phyloP scores from a whole-genome alignment of 1,140 invertebrate species.

The Globodera ellingtonae region DNA sequence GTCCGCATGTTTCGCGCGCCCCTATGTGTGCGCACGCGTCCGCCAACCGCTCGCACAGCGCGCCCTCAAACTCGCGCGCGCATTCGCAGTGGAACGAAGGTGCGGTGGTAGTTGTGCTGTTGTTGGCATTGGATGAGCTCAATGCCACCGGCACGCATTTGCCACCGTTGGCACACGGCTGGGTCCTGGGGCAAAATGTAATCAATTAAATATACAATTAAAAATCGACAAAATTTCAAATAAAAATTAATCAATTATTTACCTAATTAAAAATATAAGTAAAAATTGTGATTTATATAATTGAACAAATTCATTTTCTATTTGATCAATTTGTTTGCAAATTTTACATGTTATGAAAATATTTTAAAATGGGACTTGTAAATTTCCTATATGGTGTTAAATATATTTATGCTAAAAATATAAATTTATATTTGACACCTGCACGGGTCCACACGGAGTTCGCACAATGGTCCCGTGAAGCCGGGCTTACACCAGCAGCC shows the following conservation, averaged over 20 bases:
- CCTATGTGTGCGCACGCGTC: slow-evolving; percentile 25
- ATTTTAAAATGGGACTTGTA: too few relatives aligned
- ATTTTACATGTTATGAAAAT: too few relatives aligned
- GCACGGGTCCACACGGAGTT: slow-evolving; percentile 32
- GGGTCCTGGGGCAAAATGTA: background rate
- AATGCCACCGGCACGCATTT: slow-evolving; percentile 24
- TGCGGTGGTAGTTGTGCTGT: too few relatives aligned
- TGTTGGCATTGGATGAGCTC: background rate
- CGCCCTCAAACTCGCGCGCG: slow-evolving; percentile 30
- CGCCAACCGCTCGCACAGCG: slow-evolving; percentile 34
- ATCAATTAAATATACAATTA: too few relatives aligned
- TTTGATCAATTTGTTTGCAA: too few relatives aligned
- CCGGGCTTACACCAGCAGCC: slow-evolving; percentile 39
- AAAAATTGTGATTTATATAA: background rate
- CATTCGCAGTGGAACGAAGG: slow-evolving; percentile 38
- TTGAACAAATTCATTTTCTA: background rate
- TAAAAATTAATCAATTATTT: too few relatives aligned
- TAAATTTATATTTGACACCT: too few relatives aligned
- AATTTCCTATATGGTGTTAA: too few relatives aligned
- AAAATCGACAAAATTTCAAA: too few relatives aligned
- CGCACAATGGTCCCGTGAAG: slow-evolving; percentile 45
- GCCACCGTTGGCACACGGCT: slow-evolving; percentile 51
- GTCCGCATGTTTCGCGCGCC: slow-evolving; percentile 7
- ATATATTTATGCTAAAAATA: too few relatives aligned
- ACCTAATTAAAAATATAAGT: too few relatives aligned